Percentiles rank a stretch among this genome's conserved stretches.
Conservation (phyloP, 2,888 invertebrate species). For the Psylliodes chrysocephalus region DNA sequence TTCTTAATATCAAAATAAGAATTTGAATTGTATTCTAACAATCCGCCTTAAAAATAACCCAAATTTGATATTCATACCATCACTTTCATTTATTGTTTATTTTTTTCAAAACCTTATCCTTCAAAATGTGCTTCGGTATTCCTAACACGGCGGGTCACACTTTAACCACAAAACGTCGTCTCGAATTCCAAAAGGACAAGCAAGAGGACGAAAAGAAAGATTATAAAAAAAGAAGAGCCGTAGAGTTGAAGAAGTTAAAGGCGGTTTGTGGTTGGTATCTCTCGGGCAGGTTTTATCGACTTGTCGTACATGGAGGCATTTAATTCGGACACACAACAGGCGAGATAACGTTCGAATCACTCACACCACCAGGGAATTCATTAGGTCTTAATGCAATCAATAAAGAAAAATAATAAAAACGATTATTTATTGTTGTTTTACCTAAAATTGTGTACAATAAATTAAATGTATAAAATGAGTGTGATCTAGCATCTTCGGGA, state of each 20-base stretch:
- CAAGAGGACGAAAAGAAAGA: not conserved
- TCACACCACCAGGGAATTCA: conserved; percentile 11
- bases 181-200: conserved; percentile 19
- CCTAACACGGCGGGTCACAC: not conserved
- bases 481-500: too few species aligned
- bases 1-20: too few species aligned
- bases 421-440: too few species aligned
- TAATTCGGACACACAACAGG: conserved; percentile 53
- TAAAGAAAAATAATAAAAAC: not conserved
- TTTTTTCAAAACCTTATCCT: not conserved
- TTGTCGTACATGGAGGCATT: conserved; percentile 54
- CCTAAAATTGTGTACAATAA: too few species aligned
- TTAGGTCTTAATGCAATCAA: not conserved
- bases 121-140: not conserved
- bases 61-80: too few species aligned
- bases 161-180: conserved; percentile 2
- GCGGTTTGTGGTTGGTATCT: conserved; percentile 33
- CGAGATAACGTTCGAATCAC: conserved; percentile 40
- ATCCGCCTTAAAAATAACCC: too few species aligned
- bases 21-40: too few species aligned
- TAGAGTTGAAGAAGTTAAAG: conserved; percentile 13
- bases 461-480: too few species aligned
- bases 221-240: not conserved
- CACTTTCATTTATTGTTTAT: too few species aligned
- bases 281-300: conserved; percentile 45